phyloP scores from a whole-genome alignment of 2,888 invertebrate genomes.

The Crocallis elinguaria region DNA sequence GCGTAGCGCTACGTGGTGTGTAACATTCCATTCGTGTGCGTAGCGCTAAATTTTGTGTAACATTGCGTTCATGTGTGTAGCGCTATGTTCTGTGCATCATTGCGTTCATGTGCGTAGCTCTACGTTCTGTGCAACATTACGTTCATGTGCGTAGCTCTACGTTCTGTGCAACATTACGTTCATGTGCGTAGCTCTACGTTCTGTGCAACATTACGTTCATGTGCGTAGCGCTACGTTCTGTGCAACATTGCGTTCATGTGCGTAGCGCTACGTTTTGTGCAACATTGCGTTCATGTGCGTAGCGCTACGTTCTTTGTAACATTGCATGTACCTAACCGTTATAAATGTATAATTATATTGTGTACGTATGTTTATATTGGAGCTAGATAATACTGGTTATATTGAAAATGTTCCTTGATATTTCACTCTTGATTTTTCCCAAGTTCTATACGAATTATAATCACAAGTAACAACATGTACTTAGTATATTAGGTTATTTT shows the following conservation, averaged over 20 bases:
- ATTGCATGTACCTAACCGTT: background rate
- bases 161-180: too few relatives aligned
- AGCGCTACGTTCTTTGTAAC: background rate
- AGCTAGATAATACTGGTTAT: conserved; percentile 5
- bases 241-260: background rate
- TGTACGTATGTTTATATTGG: conserved; percentile 6
- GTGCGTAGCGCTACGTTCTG: too few relatives aligned
- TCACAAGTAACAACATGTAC: background rate
- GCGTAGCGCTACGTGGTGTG: background rate
- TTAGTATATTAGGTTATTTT: background rate
- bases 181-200: background rate
- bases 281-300: background rate
- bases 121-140: background rate
- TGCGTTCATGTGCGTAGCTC: background rate
- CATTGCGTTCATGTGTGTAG: background rate
- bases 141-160: background rate
- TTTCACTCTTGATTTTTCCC: background rate
- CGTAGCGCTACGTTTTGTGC: background rate
- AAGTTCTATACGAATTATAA: background rate
- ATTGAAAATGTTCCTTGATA: background rate
- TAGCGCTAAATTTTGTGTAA: background rate
- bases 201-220: too few relatives aligned
- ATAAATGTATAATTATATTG: background rate
- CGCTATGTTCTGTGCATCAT: background rate
- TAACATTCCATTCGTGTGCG: background rate